Conservation (phyloP, 2,113 vertebrate species). For the Peucedramus taeniatus region DNA sequence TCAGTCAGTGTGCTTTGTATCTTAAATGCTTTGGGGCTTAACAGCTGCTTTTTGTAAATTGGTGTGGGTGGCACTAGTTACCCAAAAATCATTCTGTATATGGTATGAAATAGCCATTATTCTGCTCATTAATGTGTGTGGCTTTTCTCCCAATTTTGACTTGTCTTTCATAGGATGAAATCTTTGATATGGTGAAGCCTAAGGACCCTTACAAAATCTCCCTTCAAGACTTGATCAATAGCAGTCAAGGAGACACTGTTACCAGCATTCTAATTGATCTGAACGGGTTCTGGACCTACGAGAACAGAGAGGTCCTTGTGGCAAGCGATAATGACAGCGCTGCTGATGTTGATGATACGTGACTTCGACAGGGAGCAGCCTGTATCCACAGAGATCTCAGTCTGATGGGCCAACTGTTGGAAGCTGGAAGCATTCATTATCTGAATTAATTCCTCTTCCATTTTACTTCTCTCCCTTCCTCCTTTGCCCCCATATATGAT, state of each 20-base stretch:
- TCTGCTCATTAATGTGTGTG: background rate
- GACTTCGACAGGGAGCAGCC: constrained; percentile 43
- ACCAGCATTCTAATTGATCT: constrained; percentile 96
- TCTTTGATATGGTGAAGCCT: constrained; percentile 99
- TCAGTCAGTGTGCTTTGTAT: background rate
- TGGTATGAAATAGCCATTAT: background rate
- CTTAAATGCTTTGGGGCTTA: background rate
- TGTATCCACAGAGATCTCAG: background rate
- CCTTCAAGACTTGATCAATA: constrained; percentile 95
- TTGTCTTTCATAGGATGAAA: constrained; percentile 86
- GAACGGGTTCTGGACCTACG: constrained; percentile 98
- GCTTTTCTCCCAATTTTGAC: background rate
- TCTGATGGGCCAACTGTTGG: background rate
- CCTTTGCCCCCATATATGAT: background rate
- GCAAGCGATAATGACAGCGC: constrained; percentile 83
- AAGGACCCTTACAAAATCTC: constrained; percentile 95
- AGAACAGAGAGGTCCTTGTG: constrained; percentile 96
- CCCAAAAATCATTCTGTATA: background rate
- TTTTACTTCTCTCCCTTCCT: background rate
- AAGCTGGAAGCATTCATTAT: background rate
- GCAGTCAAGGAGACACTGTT: constrained; percentile 96
- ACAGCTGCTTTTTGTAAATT: background rate
- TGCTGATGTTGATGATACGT: constrained; percentile 85
- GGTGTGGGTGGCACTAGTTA: background rate
- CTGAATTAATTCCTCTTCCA: constrained; percentile 18